Conservation (phyloP, 2,113 vertebrate genomes). For the Gymnogyps californianus region DNA sequence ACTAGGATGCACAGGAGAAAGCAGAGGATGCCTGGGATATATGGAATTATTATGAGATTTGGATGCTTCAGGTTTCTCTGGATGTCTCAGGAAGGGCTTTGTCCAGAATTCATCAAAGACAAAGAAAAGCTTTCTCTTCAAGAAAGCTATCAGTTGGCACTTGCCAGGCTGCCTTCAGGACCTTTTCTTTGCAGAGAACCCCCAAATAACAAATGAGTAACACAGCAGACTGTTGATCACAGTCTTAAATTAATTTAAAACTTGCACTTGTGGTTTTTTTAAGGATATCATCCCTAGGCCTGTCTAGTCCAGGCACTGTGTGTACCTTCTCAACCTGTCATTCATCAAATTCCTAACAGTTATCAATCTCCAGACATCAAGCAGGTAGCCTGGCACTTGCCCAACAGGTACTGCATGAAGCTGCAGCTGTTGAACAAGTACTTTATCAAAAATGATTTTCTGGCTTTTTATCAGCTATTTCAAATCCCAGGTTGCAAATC, state of each 20-base stretch:
- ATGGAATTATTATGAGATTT: background rate
- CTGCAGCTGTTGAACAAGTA: slow-evolving; percentile 8
- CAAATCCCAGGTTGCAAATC: slow-evolving; percentile 43
- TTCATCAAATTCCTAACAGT: background rate
- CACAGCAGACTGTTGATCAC: background rate
- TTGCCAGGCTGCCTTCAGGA: background rate
- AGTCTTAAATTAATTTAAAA: slow-evolving; percentile 3
- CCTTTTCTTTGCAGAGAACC: background rate
- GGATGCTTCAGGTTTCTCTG: background rate
- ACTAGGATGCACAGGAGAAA: background rate
- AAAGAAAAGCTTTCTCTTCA: background rate
- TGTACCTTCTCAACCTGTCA: background rate
- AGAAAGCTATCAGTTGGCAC: background rate
- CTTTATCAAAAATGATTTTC: slow-evolving; percentile 32
- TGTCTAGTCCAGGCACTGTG: background rate
- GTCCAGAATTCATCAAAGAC: background rate
- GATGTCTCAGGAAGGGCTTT: background rate
- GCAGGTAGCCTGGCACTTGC: slow-evolving; percentile 4
- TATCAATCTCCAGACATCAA: background rate
- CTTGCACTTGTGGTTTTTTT: background rate
- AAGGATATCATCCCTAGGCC: background rate
- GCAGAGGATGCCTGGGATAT: background rate
- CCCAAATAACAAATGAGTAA: background rate
- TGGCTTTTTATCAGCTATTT: slow-evolving; percentile 40
- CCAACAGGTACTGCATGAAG: background rate